A percentile compares a stretch with the other conserved stretches of the same genome.
These are phyloP conservation scores for Syrista parreyssii DNA, from an alignment of 2,888 invertebrate species.

Conservation along the genomic window DNA sequence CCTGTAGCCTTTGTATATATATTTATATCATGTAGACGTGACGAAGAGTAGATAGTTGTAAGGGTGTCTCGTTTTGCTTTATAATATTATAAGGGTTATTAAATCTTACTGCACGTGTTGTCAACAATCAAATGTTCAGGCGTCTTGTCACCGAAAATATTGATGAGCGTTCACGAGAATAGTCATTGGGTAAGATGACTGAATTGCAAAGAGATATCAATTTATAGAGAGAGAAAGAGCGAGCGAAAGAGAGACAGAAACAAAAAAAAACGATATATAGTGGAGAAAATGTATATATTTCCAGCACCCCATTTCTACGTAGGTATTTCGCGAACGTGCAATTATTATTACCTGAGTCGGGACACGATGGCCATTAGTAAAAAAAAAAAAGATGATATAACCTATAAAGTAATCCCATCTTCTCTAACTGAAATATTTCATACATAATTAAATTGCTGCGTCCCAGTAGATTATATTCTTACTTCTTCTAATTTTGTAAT, in stretches of 20 bases:
- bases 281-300: constrained; percentile 23
- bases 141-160: constrained; percentile 16
- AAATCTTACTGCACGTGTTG: constrained; percentile 5
- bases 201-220: constrained; percentile 18
- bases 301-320: constrained; percentile 24
- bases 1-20: neutral
- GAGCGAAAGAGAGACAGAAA: too few relatives aligned
- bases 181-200: constrained; percentile 58
- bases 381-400: neutral
- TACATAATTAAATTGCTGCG: neutral
- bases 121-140: constrained; percentile 29
- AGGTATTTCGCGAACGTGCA: constrained; percentile 20
- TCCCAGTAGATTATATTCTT: neutral
- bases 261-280: constrained; percentile 4
- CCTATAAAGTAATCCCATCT: neutral
- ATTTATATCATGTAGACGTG: neutral
- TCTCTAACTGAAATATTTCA: neutral
- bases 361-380: constrained; percentile 5
- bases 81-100: neutral
- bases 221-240: constrained; percentile 8
- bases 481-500: neutral
- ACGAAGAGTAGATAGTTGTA: neutral
- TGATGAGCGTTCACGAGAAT: constrained; percentile 10
- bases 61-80: neutral
- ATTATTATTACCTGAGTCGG: constrained; percentile 22